Conservation (phyloP, 1,140 invertebrate genomes). For the Lepidurus apus region DNA sequence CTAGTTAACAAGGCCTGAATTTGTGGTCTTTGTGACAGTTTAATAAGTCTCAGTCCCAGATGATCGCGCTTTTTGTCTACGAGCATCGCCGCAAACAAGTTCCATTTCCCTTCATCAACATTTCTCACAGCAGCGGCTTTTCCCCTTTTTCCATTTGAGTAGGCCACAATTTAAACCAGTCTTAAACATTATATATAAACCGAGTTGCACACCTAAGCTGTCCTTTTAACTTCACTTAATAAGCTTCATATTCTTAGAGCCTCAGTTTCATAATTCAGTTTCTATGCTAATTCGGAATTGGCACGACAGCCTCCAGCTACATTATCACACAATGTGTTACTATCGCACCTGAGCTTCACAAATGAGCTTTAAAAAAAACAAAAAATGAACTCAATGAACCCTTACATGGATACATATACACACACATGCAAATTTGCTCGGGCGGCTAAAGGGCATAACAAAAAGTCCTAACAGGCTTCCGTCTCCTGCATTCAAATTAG, state of each 20-base stretch:
- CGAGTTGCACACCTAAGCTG: constrained; percentile 3
- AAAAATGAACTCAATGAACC: too few relatives aligned
- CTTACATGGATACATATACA: too few relatives aligned
- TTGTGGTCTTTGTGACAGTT: constrained; percentile 13
- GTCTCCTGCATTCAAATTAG: constrained; percentile 19
- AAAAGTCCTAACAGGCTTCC: not conserved
- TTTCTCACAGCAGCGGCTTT: not conserved
- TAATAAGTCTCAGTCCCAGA: not conserved
- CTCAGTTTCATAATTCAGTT: not conserved
- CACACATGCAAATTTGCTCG: not conserved
- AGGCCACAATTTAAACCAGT: constrained; percentile 6
- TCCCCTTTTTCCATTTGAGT: not conserved
- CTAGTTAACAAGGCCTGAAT: constrained; percentile 15
- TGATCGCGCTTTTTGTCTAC: constrained; percentile 10
- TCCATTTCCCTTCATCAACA: constrained; percentile 1
- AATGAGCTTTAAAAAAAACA: not conserved
- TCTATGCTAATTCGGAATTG: constrained; percentile 14
- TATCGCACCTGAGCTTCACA: not conserved
- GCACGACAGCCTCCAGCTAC: constrained; percentile 6
- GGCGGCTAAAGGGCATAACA: not conserved
- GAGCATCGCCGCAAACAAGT: not conserved
- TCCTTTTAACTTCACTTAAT: constrained; percentile 15
- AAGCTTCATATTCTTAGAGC: constrained; percentile 15
- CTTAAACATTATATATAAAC: not conserved
- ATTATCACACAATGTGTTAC: not conserved